These are phyloP conservation scores for Vireo altiloquus DNA, from an alignment of 2,113 vertebrate species.

Conservation along the genomic window DNA sequence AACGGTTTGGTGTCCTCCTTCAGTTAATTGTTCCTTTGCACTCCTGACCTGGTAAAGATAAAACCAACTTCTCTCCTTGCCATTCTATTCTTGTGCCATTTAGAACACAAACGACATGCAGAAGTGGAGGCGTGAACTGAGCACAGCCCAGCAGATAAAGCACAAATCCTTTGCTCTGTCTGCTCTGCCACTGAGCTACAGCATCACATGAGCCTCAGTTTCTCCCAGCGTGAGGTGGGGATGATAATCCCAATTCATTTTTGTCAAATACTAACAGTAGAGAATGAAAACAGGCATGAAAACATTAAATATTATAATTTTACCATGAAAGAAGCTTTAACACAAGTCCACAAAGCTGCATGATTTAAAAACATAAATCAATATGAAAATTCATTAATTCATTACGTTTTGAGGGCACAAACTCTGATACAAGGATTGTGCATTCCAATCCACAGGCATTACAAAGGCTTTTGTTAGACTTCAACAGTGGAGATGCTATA, in stretches of 20 bases:
- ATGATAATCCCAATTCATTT: neutral
- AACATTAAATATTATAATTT: neutral
- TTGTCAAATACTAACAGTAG: neutral
- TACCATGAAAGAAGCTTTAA: neutral
- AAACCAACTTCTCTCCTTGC: neutral
- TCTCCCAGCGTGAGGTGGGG: neutral
- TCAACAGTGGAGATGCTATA: neutral
- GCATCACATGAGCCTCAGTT: neutral
- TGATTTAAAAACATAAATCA: neutral
- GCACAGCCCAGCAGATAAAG: neutral
- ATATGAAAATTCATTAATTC: neutral
- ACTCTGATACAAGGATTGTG: neutral
- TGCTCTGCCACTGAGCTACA: neutral
- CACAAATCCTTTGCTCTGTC: neutral
- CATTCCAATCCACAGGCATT: neutral
- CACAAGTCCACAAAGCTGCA: neutral
- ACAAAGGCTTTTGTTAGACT: neutral
- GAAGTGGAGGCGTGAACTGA: neutral
- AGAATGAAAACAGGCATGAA: neutral
- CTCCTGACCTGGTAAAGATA: neutral
- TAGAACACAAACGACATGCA: neutral
- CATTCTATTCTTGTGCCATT: no score
- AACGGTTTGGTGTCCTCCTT: neutral
- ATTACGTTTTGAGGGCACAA: neutral
- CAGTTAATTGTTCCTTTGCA: neutral